Percentiles rank a stretch among this genome's conserved stretches.
These are phyloP conservation scores for Tupaia tana DNA, from an alignment of 2,113 vertebrate genomes.

Conservation along the genomic window DNA sequence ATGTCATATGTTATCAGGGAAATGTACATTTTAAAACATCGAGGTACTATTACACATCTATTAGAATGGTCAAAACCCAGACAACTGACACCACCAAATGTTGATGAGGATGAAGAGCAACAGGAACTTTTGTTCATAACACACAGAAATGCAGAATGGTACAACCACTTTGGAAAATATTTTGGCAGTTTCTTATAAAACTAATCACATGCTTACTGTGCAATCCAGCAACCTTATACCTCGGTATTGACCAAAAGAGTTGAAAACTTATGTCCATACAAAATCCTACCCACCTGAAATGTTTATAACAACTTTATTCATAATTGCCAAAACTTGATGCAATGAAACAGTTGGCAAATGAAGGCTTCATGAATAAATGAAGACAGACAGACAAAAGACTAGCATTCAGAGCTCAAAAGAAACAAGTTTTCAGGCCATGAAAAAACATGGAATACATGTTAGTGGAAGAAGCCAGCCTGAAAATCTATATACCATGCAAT, in stretches of 20 bases:
- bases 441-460: background rate
- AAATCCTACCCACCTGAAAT: background rate
- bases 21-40: background rate
- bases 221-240: background rate
- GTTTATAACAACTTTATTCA: conserved; percentile 6
- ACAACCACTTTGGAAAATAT: background rate
- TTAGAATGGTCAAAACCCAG: background rate
- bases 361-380: background rate
- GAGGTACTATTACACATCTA: background rate
- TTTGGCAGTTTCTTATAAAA: background rate
- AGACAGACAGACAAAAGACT: background rate
- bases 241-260: background rate
- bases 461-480: background rate
- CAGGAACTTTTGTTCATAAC: background rate
- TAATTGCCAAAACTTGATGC: background rate
- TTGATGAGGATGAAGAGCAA: background rate
- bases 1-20: background rate
- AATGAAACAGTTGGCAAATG: background rate
- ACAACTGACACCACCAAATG: background rate
- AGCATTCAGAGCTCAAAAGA: background rate
- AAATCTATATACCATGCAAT: background rate
- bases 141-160: background rate
- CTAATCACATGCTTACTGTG: background rate
- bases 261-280: background rate
- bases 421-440: background rate